These are phyloP conservation scores for Hoplodrina blanda DNA, from an alignment of 2,888 invertebrate species.

Conservation along the genomic window DNA sequence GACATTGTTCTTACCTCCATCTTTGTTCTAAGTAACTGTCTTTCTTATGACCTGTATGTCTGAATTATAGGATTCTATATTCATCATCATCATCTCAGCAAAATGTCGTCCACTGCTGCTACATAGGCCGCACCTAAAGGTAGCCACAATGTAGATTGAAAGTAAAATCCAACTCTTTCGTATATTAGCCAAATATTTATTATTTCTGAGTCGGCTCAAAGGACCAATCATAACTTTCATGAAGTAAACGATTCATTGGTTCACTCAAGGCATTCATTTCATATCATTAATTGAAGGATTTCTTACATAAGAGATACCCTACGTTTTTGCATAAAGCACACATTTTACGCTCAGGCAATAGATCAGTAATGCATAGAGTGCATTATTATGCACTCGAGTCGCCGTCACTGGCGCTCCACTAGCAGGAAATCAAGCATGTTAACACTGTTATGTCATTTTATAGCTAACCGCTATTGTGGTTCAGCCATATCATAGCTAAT, in stretches of 20 bases:
- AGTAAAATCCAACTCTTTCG: no score
- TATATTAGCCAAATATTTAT: neutral
- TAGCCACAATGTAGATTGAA: no score
- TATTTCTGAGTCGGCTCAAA: neutral
- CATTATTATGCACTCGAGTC: neutral
- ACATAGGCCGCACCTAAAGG: no score
- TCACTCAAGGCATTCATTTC: no score
- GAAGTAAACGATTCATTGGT: no score
- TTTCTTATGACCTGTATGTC: neutral
- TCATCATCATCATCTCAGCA: no score
- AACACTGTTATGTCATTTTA: slow-evolving; percentile 50
- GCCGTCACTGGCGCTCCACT: slow-evolving; percentile 31
- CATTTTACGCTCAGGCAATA: neutral
- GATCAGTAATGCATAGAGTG: neutral
- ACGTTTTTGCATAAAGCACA: neutral
- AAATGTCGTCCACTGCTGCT: no score
- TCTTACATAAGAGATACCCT: neutral
- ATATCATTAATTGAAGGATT: neutral
- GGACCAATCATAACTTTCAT: neutral
- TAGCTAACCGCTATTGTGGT: slow-evolving; percentile 22
- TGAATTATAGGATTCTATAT: neutral
- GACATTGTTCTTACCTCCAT: neutral
- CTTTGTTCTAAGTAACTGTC: neutral
- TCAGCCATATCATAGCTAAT: neutral
- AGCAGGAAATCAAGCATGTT: slow-evolving; percentile 35